Evolutionary conservation across 1,140 invertebrate genomes (phyloP), one percentile per base, ranked within the genome.

Genomic region (Myzus persicae): DNA sequence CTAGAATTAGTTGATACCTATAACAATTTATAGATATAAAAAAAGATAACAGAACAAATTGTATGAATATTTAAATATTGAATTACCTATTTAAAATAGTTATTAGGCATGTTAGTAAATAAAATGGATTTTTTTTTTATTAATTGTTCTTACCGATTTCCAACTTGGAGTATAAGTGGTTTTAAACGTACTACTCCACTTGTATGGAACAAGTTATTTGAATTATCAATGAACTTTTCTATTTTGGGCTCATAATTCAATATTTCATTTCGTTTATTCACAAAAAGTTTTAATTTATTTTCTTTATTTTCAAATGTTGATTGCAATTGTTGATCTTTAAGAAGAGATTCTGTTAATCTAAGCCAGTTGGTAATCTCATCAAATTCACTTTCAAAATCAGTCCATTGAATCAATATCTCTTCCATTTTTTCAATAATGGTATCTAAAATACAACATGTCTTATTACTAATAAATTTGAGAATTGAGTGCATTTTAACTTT

Each of bases 151-250:
- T 94, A 96, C 94, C 97, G 96, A 94, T 97, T 98, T 94, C 97
- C 98, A 31, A 99, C 97, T 96, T 99, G 98, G 0, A 98, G 97
- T 38, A 99, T 97, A 91, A 98, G 95, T 18, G 98, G 97, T 95
- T 98, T 98, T 11, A 99, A 96, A 90, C 97, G 96, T 94, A 98
- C 98, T 2, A 98, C 97, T 6, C 97, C 97, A 95, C 97, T 98
- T 5, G 97, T 96, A 95, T 98, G 97, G 1, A 99, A 96, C 88
- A 99, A 95, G 44, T 96, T 96, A 95, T 99, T 98, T n/a, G 98
- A 98, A 94, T 97, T 97, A 95, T 99, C 98, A 24, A 98, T 96
- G 95, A 99, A 99, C 46, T 96, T 96, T 95, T 99, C 98, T 93
- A 99, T 97, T 94, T 97, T 96, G 94, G 96, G 96, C 95, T 99